Evolutionary conservation across 2,797 vertebrate species (phyloP).

Genomic region (Sebastes wilsoni): DNA sequence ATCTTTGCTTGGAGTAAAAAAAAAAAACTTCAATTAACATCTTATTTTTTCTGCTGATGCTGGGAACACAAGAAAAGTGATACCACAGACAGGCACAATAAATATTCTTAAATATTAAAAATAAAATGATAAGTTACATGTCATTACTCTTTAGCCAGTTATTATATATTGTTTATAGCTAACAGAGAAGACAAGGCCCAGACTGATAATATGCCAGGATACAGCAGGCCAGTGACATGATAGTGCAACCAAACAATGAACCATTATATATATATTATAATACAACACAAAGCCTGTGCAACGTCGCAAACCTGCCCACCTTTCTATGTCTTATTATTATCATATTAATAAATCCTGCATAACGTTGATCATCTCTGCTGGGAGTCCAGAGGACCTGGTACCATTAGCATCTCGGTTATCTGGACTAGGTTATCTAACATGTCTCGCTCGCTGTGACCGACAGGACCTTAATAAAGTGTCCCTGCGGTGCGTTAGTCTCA

Average conservation of each 20-base stretch:
- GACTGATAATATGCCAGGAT: background rate
- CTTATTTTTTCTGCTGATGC: background rate
- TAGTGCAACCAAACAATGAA: background rate
- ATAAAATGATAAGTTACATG: background rate
- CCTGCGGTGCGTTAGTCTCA: background rate
- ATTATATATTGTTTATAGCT: background rate
- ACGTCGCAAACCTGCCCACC: fast-evolving
- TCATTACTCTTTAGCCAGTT: background rate
- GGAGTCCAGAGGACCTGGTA: background rate
- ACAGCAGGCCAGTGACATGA: conserved; percentile 27
- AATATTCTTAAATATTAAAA: background rate
- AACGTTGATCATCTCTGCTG: background rate
- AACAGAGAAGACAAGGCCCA: background rate
- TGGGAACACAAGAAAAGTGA: background rate
- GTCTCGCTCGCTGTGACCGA: background rate
- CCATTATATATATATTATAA: background rate
- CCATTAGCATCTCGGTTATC: background rate
- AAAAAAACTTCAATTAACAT: background rate
- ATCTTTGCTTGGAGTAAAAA: too few species aligned
- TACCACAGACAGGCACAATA: background rate
- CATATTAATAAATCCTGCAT: background rate
- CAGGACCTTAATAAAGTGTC: background rate
- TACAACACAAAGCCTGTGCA: background rate
- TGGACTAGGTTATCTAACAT: background rate
- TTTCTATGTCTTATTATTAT: fast-evolving